A percentile compares a stretch with the other conserved stretches of the same genome.
Conservation (phyloP, 64 coral and sea anemone species). For the Pocillopora damicornis region DNA sequence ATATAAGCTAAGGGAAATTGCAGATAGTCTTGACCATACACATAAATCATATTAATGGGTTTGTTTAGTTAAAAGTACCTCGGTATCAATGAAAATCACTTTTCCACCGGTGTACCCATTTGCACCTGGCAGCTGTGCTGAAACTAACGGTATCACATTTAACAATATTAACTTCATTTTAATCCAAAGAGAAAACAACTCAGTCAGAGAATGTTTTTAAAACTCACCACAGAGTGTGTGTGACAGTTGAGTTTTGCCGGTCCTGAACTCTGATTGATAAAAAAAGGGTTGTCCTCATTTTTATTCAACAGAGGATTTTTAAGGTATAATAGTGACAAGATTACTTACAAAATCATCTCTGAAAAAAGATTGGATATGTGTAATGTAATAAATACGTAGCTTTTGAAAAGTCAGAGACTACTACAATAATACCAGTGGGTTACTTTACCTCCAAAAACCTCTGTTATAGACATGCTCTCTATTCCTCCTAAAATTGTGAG, state of each 20-base stretch:
- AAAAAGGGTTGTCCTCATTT: neutral
- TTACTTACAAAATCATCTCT: neutral
- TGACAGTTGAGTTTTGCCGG: conserved; percentile 97
- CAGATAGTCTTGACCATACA: too few relatives aligned
- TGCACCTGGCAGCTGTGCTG: conserved; percentile 92
- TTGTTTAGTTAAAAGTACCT: conserved; percentile 37
- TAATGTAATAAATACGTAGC: neutral
- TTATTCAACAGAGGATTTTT: neutral
- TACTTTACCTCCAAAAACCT: conserved; percentile 93
- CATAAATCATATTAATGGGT: too few relatives aligned
- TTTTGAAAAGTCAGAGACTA: neutral
- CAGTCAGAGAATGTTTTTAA: neutral
- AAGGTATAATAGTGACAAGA: neutral
- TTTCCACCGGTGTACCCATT: conserved; percentile 97
- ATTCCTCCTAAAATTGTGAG: conserved; percentile 68
- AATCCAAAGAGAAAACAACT: neutral
- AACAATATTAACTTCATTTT: neutral
- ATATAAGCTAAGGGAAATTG: too few relatives aligned
- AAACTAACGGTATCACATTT: conserved; percentile 41
- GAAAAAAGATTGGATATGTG: neutral
- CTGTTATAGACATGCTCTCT: conserved; percentile 99
- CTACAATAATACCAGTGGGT: neutral
- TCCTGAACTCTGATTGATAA: conserved; percentile 84
- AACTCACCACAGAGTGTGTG: conserved; percentile 96
- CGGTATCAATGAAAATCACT: conserved; percentile 99